Evolutionary conservation across 2,113 vertebrate genomes (phyloP).

Genomic region (Chaetodon auriga): DNA sequence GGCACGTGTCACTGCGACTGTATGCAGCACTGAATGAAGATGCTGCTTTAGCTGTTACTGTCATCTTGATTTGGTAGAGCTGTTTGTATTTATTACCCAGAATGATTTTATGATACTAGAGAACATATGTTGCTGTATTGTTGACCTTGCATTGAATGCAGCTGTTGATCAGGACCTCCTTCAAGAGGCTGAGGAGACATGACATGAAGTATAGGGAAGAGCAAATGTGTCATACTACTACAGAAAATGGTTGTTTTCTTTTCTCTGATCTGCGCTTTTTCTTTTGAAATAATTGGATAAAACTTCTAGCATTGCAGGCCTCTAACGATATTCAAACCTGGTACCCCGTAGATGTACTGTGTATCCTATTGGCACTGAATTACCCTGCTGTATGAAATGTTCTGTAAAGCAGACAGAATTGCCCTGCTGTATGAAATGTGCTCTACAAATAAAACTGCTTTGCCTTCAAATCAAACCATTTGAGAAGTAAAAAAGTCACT

Average conservation of each 20-base stretch:
- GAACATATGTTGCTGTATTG: too few species aligned
- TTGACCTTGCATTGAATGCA: too few species aligned
- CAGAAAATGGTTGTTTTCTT: not conserved
- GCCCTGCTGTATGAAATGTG: too few species aligned
- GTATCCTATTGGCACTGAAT: too few species aligned
- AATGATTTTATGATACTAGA: not conserved
- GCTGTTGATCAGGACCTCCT: not conserved
- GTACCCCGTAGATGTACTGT: too few species aligned
- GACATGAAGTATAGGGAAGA: not conserved
- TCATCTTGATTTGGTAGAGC: not conserved
- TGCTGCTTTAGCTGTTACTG: not conserved
- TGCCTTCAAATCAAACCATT: not conserved
- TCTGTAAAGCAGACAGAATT: too few species aligned
- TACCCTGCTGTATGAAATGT: too few species aligned
- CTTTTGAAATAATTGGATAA: slow-evolving; percentile 17
- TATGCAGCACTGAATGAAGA: not conserved
- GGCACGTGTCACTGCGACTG: too few species aligned
- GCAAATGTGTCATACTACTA: not conserved
- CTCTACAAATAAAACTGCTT: too few species aligned
- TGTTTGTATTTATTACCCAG: not conserved
- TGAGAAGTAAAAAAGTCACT: not conserved
- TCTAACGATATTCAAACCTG: not conserved
- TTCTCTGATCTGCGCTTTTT: not conserved
- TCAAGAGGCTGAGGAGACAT: not conserved
- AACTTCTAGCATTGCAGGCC: accelerated